These are phyloP conservation scores for Sphaerodactylus townsendi DNA, from an alignment of 2,113 vertebrate genomes.

Conservation along the genomic window DNA sequence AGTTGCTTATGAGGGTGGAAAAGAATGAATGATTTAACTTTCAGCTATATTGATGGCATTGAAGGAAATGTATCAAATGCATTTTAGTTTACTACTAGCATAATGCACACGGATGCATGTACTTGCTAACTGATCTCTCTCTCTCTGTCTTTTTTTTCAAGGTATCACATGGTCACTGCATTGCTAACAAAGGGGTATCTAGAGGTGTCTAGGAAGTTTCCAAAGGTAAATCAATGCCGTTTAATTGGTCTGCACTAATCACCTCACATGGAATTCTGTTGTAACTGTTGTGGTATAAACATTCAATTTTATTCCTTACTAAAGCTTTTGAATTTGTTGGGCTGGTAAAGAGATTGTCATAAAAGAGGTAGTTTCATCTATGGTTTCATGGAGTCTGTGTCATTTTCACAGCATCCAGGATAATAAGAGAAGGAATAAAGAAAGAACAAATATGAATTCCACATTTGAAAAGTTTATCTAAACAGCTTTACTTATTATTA, in stretches of 20 bases:
- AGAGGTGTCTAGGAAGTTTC: neutral
- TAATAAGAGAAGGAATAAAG: neutral
- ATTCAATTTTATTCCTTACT: neutral
- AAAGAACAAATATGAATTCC: neutral
- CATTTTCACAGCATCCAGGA: neutral
- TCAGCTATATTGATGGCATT: neutral
- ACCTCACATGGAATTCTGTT: neutral
- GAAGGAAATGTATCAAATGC: neutral
- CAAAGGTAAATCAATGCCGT: neutral
- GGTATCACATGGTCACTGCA: neutral
- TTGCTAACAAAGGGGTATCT: neutral
- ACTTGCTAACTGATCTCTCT: neutral
- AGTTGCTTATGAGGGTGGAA: neutral
- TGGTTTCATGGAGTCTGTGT: neutral
- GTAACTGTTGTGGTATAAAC: neutral
- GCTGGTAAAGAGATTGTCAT: neutral
- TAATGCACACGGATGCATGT: neutral
- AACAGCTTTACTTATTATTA: neutral
- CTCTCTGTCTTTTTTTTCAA: too few species aligned
- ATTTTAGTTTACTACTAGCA: neutral
- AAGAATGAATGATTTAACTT: conserved; percentile 11
- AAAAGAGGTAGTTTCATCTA: neutral
- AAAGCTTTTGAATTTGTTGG: neutral
- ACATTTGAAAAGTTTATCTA: neutral
- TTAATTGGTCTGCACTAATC: neutral